Evolutionary conservation across 92 coral and sea anemone genomes (phyloP), one percentile per base, ranked within the genome.

Genomic region (Pocillopora grandis): DNA sequence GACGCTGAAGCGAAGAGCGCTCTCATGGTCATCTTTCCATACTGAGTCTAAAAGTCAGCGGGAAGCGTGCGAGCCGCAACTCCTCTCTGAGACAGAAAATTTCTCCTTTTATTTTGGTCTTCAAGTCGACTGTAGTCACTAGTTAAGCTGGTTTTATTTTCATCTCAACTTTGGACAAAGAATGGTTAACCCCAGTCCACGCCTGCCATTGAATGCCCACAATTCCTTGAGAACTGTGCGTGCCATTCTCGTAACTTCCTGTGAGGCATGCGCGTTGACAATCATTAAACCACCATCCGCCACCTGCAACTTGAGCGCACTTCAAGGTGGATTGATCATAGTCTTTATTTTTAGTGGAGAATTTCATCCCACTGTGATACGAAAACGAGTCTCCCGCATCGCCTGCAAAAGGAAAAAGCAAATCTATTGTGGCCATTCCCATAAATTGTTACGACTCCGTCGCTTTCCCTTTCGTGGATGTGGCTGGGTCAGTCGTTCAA

Each of bases 201-300:
- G 84, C 35, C 15, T 60, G 23, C 96, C 96, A 92, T 36, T 81
- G 91, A 17, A 92, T 80, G 13, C 96, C 96, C 42, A 89, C 88
- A 62, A 90, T 83, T 52, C 85, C 96, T 59, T 80, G 76, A 7
- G 78, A 1, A 33, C 59, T 14, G 52, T 91, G 93, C 48, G 90
- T 89, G 58, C 80, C 80, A n/a, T 82, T 82, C 61, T 86, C 58
- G 86, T 92, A 92, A 10, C 52, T 1, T 11, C 93, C 96, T 33
- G 91, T 92, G 5, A 92, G 88, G 64, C 90, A 84, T 75, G 89
- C 81, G 59, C 86, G 49, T 72, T 90, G 92, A 69, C 96, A 92
- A 16, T 48, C 69, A 2, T 78, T 81, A 72, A 85, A 92, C 96
- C 96, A 92, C 96, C 96, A 92, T 8, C 91, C 96, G 4, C 88